phyloP scores from a whole-genome alignment of 2,888 invertebrate species.

The Punctoribates punctum region DNA sequence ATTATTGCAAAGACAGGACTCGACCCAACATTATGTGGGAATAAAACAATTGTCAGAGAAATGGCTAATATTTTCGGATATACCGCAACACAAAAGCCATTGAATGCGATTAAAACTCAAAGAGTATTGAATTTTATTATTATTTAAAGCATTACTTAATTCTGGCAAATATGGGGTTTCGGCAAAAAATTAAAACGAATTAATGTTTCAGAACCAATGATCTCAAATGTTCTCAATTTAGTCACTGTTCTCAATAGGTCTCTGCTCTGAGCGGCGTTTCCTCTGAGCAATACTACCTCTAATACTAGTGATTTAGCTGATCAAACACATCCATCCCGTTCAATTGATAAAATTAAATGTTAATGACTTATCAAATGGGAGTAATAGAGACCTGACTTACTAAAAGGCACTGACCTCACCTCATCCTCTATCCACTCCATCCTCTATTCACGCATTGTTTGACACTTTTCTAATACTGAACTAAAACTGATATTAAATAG shows the following conservation, averaged over 20 bases:
- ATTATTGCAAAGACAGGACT: not conserved
- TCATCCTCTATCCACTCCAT: constrained; percentile 35
- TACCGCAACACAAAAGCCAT: not conserved
- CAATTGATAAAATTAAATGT: constrained; percentile 6
- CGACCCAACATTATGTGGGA: constrained; percentile 1
- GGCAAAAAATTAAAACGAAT: not conserved
- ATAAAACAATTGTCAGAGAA: constrained; percentile 3
- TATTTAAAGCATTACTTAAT: not conserved
- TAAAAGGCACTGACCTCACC: constrained; percentile 28
- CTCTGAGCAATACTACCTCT: constrained; percentile 23
- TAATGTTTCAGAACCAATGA: constrained; percentile 1
- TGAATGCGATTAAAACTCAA: constrained; percentile 14
- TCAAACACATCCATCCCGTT: constrained; percentile 34
- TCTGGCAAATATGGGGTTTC: not conserved
- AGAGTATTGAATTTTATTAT: constrained; percentile 9
- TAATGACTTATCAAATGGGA: constrained; percentile 31
- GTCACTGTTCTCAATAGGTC: constrained; percentile 24
- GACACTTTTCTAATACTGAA: constrained; percentile 17
- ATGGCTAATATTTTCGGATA: not conserved
- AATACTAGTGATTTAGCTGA: constrained; percentile 17
- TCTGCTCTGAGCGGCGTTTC: constrained; percentile 14
- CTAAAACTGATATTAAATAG: too few relatives aligned
- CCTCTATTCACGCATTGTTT: constrained; percentile 26
- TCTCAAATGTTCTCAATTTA: not conserved
- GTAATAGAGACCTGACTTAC: not conserved